phyloP scores from a whole-genome alignment of 1,140 invertebrate species.

The Sitobion miscanthi region DNA sequence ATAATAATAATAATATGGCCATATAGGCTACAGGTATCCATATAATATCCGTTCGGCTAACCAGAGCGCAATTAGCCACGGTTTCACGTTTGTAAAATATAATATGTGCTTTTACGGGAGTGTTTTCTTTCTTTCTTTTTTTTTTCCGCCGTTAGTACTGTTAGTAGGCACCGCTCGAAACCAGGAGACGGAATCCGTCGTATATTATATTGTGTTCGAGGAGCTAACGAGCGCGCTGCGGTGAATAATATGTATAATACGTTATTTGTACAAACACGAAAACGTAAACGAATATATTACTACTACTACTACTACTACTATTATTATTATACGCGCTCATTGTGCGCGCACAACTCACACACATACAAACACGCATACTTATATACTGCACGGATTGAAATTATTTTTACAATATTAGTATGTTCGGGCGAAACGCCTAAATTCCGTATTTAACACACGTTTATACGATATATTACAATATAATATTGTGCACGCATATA shows the following conservation, averaged over 20 bases:
- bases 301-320: too few relatives aligned
- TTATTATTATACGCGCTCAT: not conserved
- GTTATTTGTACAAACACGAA: not conserved
- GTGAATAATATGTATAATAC: constrained; percentile 7
- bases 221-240: constrained; percentile 6
- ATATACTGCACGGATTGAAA: not conserved
- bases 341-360: too few relatives aligned
- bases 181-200: not conserved
- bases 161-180: not conserved
- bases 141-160: not conserved
- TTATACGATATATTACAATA: not conserved
- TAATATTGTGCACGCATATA: not conserved
- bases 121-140: constrained; percentile 7
- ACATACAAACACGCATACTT: not conserved
- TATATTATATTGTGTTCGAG: constrained; percentile 24
- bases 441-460: not conserved
- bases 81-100: constrained; percentile 17
- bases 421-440: not conserved
- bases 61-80: constrained; percentile 31
- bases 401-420: not conserved
- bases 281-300: constrained; percentile 27
- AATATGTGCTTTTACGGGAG: constrained; percentile 8
- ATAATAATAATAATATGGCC: constrained; percentile 6
- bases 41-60: not conserved
- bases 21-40: not conserved